Percentiles rank a stretch among this genome's conserved stretches.
Evolutionary conservation across 2,113 vertebrate species (phyloP).

Genomic region (Python bivittatus): DNA sequence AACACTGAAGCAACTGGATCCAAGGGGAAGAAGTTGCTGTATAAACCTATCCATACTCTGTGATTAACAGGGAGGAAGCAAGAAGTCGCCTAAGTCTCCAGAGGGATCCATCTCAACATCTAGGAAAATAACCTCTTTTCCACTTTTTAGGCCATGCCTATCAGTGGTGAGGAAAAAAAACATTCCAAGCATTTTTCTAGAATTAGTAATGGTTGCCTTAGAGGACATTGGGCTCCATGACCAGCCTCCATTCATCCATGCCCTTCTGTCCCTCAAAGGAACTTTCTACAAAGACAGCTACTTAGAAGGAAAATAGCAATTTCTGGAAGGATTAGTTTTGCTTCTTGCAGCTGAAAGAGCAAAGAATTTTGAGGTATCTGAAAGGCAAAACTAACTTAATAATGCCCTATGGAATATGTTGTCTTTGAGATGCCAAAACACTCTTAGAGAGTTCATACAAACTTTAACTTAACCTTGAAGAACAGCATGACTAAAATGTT

Average conservation of each 20-base stretch:
- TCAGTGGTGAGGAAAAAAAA: neutral
- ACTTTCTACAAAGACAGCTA: neutral
- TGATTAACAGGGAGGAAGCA: neutral
- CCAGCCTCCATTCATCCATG: neutral
- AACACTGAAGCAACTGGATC: neutral
- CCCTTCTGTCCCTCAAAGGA: neutral
- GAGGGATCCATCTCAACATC: neutral
- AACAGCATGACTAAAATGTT: neutral
- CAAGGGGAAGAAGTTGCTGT: neutral
- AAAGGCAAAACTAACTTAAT: neutral
- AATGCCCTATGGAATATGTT: neutral
- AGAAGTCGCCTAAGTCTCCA: too few species aligned
- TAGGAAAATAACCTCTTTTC: neutral
- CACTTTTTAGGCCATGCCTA: neutral
- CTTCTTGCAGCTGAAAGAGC: neutral
- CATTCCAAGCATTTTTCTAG: constrained; percentile 18
- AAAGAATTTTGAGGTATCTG: neutral
- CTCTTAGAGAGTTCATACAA: neutral
- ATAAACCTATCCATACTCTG: neutral
- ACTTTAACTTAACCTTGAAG: neutral
- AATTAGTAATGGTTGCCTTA: neutral
- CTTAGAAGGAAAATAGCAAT: neutral
- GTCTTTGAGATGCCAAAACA: neutral
- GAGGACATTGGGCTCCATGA: neutral
- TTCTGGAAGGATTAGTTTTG: neutral